A percentile compares a stretch with the other conserved stretches of the same genome.
Evolutionary conservation across 1,140 invertebrate species (phyloP).

Genomic region (Dinoponera quadriceps): DNA sequence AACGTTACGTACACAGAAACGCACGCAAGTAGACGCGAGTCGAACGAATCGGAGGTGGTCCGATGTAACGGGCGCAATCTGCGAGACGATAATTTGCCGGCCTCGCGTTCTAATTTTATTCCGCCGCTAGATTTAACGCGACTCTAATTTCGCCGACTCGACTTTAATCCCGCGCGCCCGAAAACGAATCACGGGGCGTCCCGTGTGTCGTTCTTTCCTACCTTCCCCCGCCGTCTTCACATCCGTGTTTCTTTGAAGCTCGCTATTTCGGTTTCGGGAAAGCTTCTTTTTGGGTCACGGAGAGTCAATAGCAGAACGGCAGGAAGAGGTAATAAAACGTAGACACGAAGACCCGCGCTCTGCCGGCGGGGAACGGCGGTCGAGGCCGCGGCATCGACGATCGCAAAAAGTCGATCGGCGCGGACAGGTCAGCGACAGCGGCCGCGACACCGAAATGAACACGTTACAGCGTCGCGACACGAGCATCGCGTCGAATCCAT

Average conservation of each 20-base stretch:
- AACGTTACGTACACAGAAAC: not conserved
- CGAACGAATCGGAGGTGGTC: not conserved
- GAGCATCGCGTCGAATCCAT: slow-evolving; percentile 63
- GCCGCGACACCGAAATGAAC: slow-evolving; percentile 66
- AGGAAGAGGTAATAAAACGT: not conserved
- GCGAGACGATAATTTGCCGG: not conserved
- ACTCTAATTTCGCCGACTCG: not conserved
- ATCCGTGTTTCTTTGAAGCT: not conserved
- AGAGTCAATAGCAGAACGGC: not conserved
- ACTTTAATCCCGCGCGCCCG: not conserved
- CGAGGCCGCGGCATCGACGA: not conserved
- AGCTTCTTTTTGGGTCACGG: not conserved
- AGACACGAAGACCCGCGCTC: not conserved
- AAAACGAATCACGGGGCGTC: not conserved
- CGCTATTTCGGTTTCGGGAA: not conserved
- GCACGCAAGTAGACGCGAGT: not conserved
- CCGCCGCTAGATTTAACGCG: not conserved
- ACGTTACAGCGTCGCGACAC: slow-evolving; percentile 51
- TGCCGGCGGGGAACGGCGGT: not conserved
- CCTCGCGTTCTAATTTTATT: not conserved
- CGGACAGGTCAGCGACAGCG: slow-evolving; percentile 20
- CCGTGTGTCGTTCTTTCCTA: not conserved
- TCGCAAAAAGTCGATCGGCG: slow-evolving; percentile 51
- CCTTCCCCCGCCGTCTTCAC: not conserved
- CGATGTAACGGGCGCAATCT: not conserved